Evolutionary conservation across 2,888 invertebrate genomes (phyloP).

Genomic region (Cyclophora punctaria): DNA sequence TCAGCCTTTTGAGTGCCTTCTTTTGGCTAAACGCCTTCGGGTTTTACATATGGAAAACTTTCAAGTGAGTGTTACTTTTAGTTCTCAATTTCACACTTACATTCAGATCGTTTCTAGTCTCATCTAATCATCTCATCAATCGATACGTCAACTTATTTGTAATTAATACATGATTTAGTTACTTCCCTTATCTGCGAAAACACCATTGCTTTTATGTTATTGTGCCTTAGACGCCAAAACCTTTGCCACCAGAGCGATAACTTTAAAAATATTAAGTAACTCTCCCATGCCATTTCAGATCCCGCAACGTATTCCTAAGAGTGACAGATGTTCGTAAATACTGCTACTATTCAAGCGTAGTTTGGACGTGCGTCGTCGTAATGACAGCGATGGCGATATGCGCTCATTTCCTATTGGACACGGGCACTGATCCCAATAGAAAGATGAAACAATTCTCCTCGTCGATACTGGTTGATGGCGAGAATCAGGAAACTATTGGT

Average conservation of each 20-base stretch:
- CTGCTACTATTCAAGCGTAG: constrained; percentile 89
- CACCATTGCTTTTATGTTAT: background rate
- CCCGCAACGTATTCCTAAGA: constrained; percentile 87
- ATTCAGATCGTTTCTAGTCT: no score
- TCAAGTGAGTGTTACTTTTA: constrained; percentile 76
- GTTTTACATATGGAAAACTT: constrained; percentile 92
- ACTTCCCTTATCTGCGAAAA: background rate
- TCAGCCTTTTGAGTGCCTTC: constrained; percentile 85
- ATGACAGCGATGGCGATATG: constrained; percentile 85
- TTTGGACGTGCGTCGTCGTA: constrained; percentile 82
- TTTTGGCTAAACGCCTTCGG: constrained; percentile 91
- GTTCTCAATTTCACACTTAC: no score
- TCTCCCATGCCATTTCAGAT: constrained; percentile 56
- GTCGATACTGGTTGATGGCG: constrained; percentile 58
- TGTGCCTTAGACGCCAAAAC: background rate
- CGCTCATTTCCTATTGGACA: constrained; percentile 86
- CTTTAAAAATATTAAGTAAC: no score
- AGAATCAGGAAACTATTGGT: constrained; percentile 83
- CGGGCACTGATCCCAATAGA: constrained; percentile 70
- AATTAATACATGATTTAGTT: constrained; percentile 4
- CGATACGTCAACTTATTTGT: constrained; percentile 4
- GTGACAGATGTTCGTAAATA: constrained; percentile 91
- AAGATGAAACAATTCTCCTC: constrained; percentile 61
- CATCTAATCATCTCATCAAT: no score
- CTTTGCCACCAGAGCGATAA: no score